phyloP scores from a whole-genome alignment of 2,888 invertebrate species.

The Lapara coniferarum region DNA sequence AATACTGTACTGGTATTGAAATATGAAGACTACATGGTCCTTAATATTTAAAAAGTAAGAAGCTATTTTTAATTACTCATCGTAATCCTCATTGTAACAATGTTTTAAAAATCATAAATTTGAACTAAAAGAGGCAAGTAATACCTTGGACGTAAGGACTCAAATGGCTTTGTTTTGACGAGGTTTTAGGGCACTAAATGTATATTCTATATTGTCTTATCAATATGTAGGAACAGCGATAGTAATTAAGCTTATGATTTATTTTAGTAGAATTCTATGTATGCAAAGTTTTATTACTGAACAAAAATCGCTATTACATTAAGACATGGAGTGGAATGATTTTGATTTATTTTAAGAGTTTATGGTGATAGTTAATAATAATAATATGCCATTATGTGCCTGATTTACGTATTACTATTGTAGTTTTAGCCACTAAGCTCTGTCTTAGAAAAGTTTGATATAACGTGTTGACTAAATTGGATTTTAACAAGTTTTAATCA shows the following conservation, averaged over 20 bases:
- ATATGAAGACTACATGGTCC: background rate
- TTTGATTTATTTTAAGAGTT: background rate
- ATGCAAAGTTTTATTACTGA: background rate
- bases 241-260: background rate
- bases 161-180: too few relatives aligned
- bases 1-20: background rate
- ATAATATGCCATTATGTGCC: slow-evolving; percentile 69
- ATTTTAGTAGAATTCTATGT: background rate
- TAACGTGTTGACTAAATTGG: slow-evolving; percentile 3
- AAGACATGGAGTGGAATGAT: background rate
- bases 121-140: too few relatives aligned
- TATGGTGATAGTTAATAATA: slow-evolving; percentile 18
- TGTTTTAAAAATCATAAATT: too few relatives aligned
- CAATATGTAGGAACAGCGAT: background rate
- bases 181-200: too few relatives aligned
- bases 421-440: slow-evolving; percentile 28
- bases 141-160: too few relatives aligned
- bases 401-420: slow-evolving; percentile 49
- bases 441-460: slow-evolving; percentile 7
- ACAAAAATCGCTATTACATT: background rate
- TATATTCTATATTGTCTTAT: background rate
- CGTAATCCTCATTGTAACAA: too few relatives aligned
- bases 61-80: too few relatives aligned
- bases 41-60: background rate
- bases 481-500: background rate